Conservation (phyloP, 2,888 invertebrate species). For the Sicus ferrugineus region DNA sequence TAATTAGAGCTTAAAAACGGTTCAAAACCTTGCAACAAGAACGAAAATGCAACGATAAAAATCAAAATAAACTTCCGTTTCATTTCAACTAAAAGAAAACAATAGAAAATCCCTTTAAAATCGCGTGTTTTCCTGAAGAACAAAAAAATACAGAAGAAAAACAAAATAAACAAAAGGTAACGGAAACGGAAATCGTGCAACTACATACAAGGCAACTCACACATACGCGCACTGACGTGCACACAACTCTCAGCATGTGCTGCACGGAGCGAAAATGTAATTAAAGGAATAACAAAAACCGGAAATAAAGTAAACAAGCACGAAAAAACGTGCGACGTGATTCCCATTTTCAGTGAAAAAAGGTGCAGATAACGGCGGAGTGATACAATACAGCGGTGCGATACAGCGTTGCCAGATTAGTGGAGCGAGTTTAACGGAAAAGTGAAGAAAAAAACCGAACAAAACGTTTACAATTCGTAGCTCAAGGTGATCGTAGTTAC, state of each 20-base stretch:
- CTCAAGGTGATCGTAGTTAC: not conserved
- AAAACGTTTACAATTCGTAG: not conserved
- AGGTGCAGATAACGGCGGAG: not conserved
- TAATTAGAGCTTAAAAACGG: too few species aligned
- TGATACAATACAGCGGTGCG: not conserved
- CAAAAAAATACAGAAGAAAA: not conserved
- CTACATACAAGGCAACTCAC: slow-evolving; percentile 3
- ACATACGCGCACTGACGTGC: not conserved
- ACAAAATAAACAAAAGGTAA: not conserved
- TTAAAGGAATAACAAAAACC: not conserved
- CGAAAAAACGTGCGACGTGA: not conserved
- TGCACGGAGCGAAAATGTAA: slow-evolving; percentile 1
- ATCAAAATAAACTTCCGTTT: too few species aligned
- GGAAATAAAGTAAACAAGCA: not conserved
- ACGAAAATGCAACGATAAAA: too few species aligned
- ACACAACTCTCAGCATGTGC: slow-evolving; percentile 1
- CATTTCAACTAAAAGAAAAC: too few species aligned
- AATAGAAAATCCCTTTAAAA: too few species aligned
- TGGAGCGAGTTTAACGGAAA: not conserved
- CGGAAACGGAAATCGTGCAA: slow-evolving; percentile 2
- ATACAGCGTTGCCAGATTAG: not conserved
- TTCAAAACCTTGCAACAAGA: too few species aligned
- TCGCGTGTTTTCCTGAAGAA: too few species aligned
- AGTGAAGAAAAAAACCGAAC: not conserved
- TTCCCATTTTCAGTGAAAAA: not conserved